A percentile compares a stretch with the other conserved stretches of the same genome.
These are phyloP conservation scores for Musca vetustissima DNA, from an alignment of 1,140 invertebrate genomes.

Conservation along the genomic window DNA sequence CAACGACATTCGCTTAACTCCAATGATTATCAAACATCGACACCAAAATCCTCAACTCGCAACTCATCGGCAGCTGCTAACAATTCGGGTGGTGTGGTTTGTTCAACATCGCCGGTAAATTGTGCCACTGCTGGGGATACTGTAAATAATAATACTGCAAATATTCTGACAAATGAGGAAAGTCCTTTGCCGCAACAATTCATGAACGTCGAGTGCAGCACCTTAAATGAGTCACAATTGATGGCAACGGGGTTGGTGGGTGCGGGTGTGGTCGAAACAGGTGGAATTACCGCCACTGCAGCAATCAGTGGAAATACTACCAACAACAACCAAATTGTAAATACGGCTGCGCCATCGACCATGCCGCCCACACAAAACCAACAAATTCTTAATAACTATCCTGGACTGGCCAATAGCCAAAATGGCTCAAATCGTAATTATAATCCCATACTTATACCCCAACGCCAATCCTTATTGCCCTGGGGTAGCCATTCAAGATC, in stretches of 20 bases:
- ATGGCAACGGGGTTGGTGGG: conserved; percentile 1
- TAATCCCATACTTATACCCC: conserved; percentile 43
- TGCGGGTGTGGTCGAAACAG: not conserved
- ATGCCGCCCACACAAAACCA: conserved; percentile 20
- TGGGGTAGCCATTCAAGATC: conserved; percentile 52
- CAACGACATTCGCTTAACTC: conserved; percentile 50
- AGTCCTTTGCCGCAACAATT: conserved; percentile 22
- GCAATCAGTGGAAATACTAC: no score
- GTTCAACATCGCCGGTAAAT: not conserved
- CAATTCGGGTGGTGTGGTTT: conserved; percentile 3
- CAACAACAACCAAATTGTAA: no score
- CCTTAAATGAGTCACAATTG: conserved; percentile 27
- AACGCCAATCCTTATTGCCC: conserved; percentile 48
- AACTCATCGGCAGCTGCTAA: not conserved
- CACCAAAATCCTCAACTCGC: conserved; percentile 38
- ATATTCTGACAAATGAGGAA: conserved; percentile 22
- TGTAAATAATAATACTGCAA: conserved; percentile 13
- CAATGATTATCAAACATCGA: conserved; percentile 44
- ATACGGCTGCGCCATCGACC: not conserved
- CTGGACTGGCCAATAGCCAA: conserved; percentile 18
- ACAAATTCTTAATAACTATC: conserved; percentile 19
- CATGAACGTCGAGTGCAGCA: conserved; percentile 25
- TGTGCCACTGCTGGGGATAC: not conserved
- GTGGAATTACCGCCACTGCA: no score
- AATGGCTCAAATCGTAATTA: conserved; percentile 12